A percentile compares a stretch with the other conserved stretches of the same genome.
These are phyloP conservation scores for Oostethus manadensis DNA, from an alignment of 2,113 vertebrate genomes.

Conservation along the genomic window DNA sequence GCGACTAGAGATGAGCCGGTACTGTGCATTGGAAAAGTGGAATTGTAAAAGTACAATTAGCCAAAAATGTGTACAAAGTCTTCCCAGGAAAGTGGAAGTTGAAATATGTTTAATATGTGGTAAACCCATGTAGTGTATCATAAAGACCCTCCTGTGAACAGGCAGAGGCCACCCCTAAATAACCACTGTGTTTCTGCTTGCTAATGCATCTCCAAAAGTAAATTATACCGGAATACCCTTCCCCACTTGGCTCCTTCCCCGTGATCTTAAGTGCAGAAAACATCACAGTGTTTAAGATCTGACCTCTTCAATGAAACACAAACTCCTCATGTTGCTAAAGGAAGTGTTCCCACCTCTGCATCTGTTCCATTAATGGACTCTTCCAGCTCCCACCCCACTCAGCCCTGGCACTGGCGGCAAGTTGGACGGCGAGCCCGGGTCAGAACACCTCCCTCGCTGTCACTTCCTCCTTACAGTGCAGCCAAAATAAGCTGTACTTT, in stretches of 20 bases:
- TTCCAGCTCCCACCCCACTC: conserved; percentile 31
- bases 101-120: background rate
- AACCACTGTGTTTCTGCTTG: conserved; percentile 13
- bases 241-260: conserved; percentile 13
- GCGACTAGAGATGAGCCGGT: too few species aligned
- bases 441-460: conserved; percentile 29
- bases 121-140: too few species aligned
- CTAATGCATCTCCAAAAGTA: conserved; percentile 22
- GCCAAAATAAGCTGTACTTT: conserved; percentile 20
- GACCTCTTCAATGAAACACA: conserved; percentile 24
- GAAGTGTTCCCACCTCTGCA: conserved; percentile 27
- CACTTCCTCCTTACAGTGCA: conserved; percentile 26
- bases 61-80: too few species aligned
- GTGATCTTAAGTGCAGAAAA: conserved; percentile 25
- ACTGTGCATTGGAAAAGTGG: too few species aligned
- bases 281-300: conserved; percentile 25
- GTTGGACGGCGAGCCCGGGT: background rate
- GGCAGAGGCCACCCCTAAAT: conserved; percentile 15
- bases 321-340: conserved; percentile 31
- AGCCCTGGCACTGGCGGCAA: background rate
- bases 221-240: conserved; percentile 13
- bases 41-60: too few species aligned
- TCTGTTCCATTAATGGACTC: conserved; percentile 34
- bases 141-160: too few species aligned
- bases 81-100: too few species aligned